Percentiles rank a stretch among this genome's conserved stretches.
phyloP scores from a whole-genome alignment of 2,888 invertebrate species.

The Lasius platythorax region DNA sequence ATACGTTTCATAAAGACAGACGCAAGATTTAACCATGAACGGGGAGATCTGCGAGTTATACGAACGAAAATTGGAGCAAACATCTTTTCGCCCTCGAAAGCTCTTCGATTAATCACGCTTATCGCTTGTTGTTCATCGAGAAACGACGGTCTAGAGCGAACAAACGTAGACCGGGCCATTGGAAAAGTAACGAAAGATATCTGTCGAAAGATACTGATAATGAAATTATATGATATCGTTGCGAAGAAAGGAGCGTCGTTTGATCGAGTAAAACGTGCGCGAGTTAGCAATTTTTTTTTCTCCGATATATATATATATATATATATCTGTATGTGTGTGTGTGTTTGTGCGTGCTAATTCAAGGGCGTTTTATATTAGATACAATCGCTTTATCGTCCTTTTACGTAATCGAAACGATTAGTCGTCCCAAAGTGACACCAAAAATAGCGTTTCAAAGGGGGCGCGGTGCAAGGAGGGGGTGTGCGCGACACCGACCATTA shows the following conservation, averaged over 20 bases:
- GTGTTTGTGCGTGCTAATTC: neutral
- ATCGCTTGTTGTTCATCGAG: neutral
- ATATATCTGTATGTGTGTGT: neutral
- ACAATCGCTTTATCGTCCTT: conserved; percentile 32
- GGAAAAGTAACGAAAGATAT: neutral
- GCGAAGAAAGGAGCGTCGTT: neutral
- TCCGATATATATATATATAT: neutral
- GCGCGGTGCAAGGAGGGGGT: neutral
- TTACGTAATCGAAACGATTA: conserved; percentile 49
- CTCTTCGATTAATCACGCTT: neutral
- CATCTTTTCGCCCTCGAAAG: no score
- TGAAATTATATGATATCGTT: neutral
- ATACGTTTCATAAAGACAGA: neutral
- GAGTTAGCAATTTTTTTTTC: neutral
- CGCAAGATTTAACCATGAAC: neutral
- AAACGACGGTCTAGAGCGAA: neutral
- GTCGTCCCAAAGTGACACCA: conserved; percentile 44
- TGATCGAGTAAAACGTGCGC: neutral
- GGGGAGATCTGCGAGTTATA: neutral
- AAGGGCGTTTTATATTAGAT: conserved; percentile 41
- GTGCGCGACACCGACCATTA: conserved; percentile 60
- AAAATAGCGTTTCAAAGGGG: conserved; percentile 60
- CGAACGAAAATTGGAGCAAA: neutral
- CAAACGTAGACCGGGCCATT: neutral
- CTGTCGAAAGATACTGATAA: conserved; percentile 1